Percentiles rank a stretch among this genome's conserved stretches.
These are phyloP conservation scores for Pocota personata DNA, from an alignment of 2,888 invertebrate species.

Conservation along the genomic window DNA sequence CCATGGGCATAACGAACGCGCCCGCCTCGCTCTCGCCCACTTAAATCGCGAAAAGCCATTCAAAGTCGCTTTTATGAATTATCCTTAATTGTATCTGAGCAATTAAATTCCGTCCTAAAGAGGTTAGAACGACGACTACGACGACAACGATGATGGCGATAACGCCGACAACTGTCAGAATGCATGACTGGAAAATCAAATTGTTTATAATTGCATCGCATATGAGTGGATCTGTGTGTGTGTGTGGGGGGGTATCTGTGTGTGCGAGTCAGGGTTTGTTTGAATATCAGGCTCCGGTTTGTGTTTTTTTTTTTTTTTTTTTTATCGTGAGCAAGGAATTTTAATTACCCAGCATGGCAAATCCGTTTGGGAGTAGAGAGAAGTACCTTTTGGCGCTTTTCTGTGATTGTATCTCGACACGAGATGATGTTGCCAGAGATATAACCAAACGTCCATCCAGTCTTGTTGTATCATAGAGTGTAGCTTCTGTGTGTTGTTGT, in stretches of 20 bases:
- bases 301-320: constrained; percentile 11
- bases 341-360: constrained; percentile 71
- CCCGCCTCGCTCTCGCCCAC: constrained; percentile 4
- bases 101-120: constrained; percentile 71
- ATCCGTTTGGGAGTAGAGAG: constrained; percentile 54
- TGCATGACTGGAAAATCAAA: constrained; percentile 67
- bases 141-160: neutral
- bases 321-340: constrained; percentile 67
- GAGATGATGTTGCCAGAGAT: constrained; percentile 69
- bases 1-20: constrained; percentile 60
- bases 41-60: constrained; percentile 71
- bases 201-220: constrained; percentile 71
- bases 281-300: constrained; percentile 29
- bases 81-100: constrained; percentile 73
- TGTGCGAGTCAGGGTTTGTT: constrained; percentile 13
- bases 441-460: constrained; percentile 40
- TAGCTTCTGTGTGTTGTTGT: constrained; percentile 64
- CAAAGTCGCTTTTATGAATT: constrained; percentile 73
- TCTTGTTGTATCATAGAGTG: constrained; percentile 11
- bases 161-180: constrained; percentile 52
- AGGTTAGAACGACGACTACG: constrained; percentile 54
- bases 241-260: neutral
- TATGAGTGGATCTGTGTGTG: constrained; percentile 21
- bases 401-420: constrained; percentile 74
- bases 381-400: constrained; percentile 71